These are phyloP conservation scores for Ditylenchus weischeri DNA, from an alignment of 2,888 invertebrate species.

Conservation along the genomic window DNA sequence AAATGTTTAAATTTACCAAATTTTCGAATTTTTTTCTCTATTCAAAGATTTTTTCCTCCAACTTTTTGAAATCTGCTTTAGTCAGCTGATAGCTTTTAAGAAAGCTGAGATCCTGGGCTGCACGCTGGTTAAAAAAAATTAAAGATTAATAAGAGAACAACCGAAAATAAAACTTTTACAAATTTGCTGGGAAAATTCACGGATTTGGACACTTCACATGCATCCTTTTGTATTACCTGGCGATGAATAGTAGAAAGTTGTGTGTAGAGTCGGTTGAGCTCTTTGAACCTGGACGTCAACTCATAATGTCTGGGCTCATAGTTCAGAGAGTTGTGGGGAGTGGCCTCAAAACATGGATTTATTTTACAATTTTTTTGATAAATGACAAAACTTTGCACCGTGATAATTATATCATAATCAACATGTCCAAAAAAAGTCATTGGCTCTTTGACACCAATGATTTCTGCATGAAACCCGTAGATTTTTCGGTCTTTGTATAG, in stretches of 20 bases:
- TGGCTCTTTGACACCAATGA: constrained; percentile 29
- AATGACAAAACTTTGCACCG: constrained; percentile 19
- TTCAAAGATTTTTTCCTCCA: no score
- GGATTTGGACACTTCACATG: no score
- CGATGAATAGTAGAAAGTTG: constrained; percentile 33
- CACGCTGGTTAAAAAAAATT: no score
- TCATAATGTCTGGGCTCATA: constrained; percentile 28
- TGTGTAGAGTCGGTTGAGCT: constrained; percentile 26
- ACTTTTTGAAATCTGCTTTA: no score
- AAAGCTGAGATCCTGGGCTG: no score
- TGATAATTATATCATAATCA: constrained; percentile 35
- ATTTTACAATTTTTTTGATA: not conserved
- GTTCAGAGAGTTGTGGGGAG: constrained; percentile 30
- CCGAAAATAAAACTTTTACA: no score
- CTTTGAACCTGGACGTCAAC: constrained; percentile 31
- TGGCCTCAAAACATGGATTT: constrained; percentile 26
- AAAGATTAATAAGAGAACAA: no score
- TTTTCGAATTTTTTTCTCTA: no score
- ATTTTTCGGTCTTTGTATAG: constrained; percentile 34
- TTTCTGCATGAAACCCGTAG: constrained; percentile 32
- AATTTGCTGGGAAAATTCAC: no score
- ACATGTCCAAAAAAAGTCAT: constrained; percentile 31
- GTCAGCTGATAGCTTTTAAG: no score
- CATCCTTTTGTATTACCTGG: constrained; percentile 22
- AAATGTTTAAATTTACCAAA: no score